Percentiles rank a stretch among this genome's conserved stretches.
Evolutionary conservation across 2,888 invertebrate genomes (phyloP).

Genomic region (Phytoseiulus persimilis): DNA sequence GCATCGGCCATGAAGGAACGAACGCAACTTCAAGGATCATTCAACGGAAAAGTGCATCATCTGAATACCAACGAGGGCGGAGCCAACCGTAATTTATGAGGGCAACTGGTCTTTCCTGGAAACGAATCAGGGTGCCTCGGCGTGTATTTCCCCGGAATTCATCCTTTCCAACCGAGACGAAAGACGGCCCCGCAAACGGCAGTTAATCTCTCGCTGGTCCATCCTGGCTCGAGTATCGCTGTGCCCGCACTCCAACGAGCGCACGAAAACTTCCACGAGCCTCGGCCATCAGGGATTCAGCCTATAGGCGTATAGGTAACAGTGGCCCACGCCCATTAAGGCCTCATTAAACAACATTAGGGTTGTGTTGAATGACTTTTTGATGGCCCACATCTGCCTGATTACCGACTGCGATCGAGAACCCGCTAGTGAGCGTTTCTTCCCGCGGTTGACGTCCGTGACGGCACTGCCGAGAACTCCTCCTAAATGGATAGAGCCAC

Average conservation of each 20-base stretch:
- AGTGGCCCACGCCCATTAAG: not conserved
- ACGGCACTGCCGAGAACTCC: not conserved
- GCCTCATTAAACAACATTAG: not conserved
- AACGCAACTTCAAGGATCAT: not conserved
- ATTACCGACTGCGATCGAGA: not conserved
- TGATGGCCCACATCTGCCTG: not conserved
- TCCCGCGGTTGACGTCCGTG: not conserved
- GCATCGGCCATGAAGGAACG: not conserved
- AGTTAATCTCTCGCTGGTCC: not conserved
- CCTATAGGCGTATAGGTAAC: not conserved
- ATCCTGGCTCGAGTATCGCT: not conserved
- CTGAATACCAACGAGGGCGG: not conserved
- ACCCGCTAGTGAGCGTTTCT: not conserved
- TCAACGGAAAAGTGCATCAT: not conserved
- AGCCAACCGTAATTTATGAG: not conserved
- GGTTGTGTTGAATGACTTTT: not conserved
- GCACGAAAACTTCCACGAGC: not conserved
- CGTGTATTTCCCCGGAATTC: too few relatives aligned
- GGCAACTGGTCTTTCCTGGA: too few relatives aligned
- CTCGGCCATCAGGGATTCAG: not conserved
- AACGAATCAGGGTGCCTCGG: too few relatives aligned
- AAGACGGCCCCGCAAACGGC: too few relatives aligned
- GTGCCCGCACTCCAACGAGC: not conserved
- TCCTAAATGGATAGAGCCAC: too few relatives aligned
- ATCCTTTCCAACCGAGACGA: too few relatives aligned